Evolutionary conservation across 30 jellyfish, hydroid and myxozoan species (phyloP).

Genomic region (Morbakka virulenta): DNA sequence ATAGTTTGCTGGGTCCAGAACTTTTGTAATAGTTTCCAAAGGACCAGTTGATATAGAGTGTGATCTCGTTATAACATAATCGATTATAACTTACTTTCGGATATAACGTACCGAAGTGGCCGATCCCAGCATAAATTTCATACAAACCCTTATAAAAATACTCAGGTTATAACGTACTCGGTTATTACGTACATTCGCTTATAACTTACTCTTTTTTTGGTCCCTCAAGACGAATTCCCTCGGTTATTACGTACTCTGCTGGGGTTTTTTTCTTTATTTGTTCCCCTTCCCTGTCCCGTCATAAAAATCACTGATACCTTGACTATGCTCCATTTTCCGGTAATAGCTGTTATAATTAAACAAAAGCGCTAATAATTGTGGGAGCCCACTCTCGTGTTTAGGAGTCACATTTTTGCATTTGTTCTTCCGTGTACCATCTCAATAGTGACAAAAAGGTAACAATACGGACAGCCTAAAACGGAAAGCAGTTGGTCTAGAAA

Average conservation of each 20-base stretch:
- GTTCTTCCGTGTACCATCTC: no score
- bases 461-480: background rate
- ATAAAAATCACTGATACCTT: background rate
- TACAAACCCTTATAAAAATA: background rate
- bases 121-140: conserved; percentile 15
- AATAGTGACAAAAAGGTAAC: no score
- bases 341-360: background rate
- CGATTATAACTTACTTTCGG: conserved; percentile 14
- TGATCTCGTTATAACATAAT: conserved; percentile 5
- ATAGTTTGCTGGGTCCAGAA: no score
- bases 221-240: background rate
- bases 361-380: no score
- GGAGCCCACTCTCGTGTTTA: no score
- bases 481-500: conserved; percentile 16
- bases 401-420: no score
- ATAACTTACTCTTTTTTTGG: background rate
- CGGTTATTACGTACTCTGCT: background rate
- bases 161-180: background rate
- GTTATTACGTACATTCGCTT: background rate
- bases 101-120: conserved; percentile 3
- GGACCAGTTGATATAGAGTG: background rate
- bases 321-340: background rate
- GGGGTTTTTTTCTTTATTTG: background rate
- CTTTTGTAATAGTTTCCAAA: no score
- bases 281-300: background rate